These are phyloP conservation scores for Willowsia nigromaculata DNA, from an alignment of 2,888 invertebrate genomes.

Conservation along the genomic window DNA sequence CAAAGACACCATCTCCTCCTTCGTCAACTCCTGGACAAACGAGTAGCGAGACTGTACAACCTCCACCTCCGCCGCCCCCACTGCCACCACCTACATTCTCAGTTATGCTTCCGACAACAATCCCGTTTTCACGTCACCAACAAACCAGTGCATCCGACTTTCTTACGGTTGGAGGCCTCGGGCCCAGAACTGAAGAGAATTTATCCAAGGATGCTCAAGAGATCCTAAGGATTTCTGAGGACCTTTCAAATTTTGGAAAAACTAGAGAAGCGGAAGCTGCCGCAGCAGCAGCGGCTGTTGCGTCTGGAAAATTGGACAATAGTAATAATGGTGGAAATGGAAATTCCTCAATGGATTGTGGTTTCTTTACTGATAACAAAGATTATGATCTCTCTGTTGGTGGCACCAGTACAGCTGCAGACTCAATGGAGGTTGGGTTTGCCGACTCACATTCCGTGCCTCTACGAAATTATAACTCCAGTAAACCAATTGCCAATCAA, in stretches of 20 bases:
- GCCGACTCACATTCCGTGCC: conserved; percentile 79
- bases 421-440: conserved; percentile 85
- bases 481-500: not conserved
- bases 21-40: not conserved
- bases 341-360: conserved; percentile 46
- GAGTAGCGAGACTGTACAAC: not conserved
- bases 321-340: not conserved
- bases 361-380: conserved; percentile 60
- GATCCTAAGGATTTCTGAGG: conserved; percentile 77
- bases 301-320: conserved; percentile 1
- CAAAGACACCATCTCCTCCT: conserved; percentile 80
- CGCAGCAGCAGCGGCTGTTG: conserved; percentile 3
- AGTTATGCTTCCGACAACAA: conserved; percentile 79
- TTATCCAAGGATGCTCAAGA: conserved; percentile 78
- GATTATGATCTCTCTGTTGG: conserved; percentile 60
- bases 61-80: conserved; percentile 81
- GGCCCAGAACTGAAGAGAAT: conserved; percentile 54
- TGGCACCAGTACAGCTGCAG: conserved; percentile 77
- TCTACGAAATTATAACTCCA: conserved; percentile 1
- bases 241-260: conserved; percentile 72
- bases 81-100: conserved; percentile 79
- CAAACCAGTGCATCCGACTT: conserved; percentile 35
- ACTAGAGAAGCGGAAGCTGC: conserved; percentile 65
- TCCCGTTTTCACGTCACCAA: conserved; percentile 74
- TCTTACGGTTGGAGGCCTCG: conserved; percentile 7